Evolutionary conservation across 2,888 invertebrate species (phyloP), one percentile per base, ranked within the genome.

Genomic region (Rapana venosa): DNA sequence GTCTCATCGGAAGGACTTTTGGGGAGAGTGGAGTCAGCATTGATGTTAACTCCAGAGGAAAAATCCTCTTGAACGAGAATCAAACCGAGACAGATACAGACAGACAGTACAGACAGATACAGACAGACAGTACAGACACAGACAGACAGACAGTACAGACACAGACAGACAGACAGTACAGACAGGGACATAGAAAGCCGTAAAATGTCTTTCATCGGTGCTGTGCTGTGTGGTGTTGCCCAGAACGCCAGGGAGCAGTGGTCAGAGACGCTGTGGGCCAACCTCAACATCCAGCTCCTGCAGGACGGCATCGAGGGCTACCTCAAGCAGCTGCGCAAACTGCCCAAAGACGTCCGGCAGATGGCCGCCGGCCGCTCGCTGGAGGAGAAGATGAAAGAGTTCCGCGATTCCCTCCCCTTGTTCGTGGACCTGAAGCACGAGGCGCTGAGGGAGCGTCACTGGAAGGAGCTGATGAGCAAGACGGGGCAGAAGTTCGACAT

Each of bases 371-470:
- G 98, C 0, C 95, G 97, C 91, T 97, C 97, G 93, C 95, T 99
- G 36, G 98, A 98, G 92, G 96, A 97, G n/a, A 97, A 97, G 94
- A 98, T 99, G 98, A 98, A 98, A 94, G 98, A 98, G 94, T 99
- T 99, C 96, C 98, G 98, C 95, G 97, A 97, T 92, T 97, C 98
- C 0, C 97, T 99, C 0, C 98, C 98, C 0, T 96, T 99, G 86
- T 98, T 98, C 97, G 98, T 98, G 8, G 98, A 98, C 81, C 96
- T 99, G 88, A 99, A 98, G 96, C 98, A 98, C 95, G 98, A 98
- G 94, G 98, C 98, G 0, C 97, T 99, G 96, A 97, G 98, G 20
- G 98, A 98, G 93, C 97, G 98, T 22, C 99, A 99, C 96, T 99
- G 99, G 99, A 97, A 97, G 93, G 97, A 98, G 93, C 96, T 99